A percentile compares a stretch with the other conserved stretches of the same genome.
These are phyloP conservation scores for Gallirallus australis DNA, from an alignment of 2,797 vertebrate species.

Conservation along the genomic window DNA sequence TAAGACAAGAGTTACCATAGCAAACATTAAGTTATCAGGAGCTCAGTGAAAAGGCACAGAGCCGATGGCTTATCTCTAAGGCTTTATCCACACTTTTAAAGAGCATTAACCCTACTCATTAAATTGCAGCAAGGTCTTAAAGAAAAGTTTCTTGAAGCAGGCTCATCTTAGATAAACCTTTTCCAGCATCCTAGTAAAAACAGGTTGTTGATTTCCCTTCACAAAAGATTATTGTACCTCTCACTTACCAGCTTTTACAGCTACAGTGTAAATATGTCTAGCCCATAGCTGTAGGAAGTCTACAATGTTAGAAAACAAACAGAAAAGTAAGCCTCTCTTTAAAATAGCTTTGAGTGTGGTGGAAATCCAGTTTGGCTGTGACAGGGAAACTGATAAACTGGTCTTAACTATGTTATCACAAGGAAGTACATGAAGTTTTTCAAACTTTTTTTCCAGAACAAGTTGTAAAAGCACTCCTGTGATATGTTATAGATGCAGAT, in stretches of 20 bases:
- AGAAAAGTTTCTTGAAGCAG: not conserved
- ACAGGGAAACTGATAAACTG: constrained; percentile 12
- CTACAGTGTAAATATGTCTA: not conserved
- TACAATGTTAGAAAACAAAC: not conserved
- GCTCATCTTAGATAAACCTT: not conserved
- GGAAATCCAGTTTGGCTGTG: constrained; percentile 20
- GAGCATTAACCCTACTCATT: not conserved
- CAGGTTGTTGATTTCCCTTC: not conserved
- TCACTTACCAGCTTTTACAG: not conserved
- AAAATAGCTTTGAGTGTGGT: constrained; percentile 12
- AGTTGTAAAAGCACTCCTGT: not conserved
- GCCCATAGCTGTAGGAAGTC: not conserved
- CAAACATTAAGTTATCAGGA: constrained; percentile 2
- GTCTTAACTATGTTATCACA: constrained; percentile 9
- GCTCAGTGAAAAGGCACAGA: constrained; percentile 6
- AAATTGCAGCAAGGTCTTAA: not conserved
- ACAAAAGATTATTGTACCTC: not conserved
- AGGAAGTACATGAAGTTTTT: constrained; percentile 14
- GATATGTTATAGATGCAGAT: not conserved
- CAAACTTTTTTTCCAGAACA: not conserved
- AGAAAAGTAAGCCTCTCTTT: constrained; percentile 41
- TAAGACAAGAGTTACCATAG: not conserved
- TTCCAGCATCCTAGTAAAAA: not conserved
- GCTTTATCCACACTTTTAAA: not conserved
- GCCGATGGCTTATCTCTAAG: not conserved